Base-by-base conservation (phyloP, 2,888 invertebrate genomes). In the Drosophila phalerata region DNA sequence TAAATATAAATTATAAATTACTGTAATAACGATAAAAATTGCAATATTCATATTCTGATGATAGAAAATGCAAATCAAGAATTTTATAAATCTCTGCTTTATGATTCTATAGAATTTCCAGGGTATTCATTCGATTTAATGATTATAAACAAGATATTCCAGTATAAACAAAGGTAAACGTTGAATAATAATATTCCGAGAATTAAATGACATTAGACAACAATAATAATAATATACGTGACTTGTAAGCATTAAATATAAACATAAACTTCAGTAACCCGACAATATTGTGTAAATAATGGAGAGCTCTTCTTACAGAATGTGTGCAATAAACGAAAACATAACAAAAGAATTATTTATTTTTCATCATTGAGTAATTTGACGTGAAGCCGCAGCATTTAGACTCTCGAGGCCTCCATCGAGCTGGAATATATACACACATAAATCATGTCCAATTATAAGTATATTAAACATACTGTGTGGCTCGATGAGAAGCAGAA, bases 361-460 rank as follows among this genome's bases (percentile, higher is more conserved):
- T 17, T 48, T 13, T 32, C 22, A 43, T 13, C 48, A 60, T 61
- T 67, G 64, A 68, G 56, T 47, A 72, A 48, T 52, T 57, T 62
- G 43, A 63, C 40, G 22, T 22, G 45, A 15, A 53, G 32, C 13
- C 37, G 13, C 37, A 45, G 22, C 34, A 34, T 28, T n/a, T 48
- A 28, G 25, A 17, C 37, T 43, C 42, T 43, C 32, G 55, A 22
- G 43, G 19, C 42, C 42, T 52, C 45, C 42, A 34, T 17, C 19
- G 22, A 45, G 42, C 22, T 56, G 43, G 22, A 22, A n/a, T 48
- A 32, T 32, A 15, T 10, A 32, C 2, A 9, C 38, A 5, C 60
- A 79, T 79, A 75, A 75, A 78, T 79, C 79, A 68, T 75, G 55
- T 78, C 64, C 76, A 79, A 78, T 78, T 78, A 79, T 79, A 79